Evolutionary conservation across 2,797 vertebrate species (phyloP).

Genomic region (Linurgus olivaceus): DNA sequence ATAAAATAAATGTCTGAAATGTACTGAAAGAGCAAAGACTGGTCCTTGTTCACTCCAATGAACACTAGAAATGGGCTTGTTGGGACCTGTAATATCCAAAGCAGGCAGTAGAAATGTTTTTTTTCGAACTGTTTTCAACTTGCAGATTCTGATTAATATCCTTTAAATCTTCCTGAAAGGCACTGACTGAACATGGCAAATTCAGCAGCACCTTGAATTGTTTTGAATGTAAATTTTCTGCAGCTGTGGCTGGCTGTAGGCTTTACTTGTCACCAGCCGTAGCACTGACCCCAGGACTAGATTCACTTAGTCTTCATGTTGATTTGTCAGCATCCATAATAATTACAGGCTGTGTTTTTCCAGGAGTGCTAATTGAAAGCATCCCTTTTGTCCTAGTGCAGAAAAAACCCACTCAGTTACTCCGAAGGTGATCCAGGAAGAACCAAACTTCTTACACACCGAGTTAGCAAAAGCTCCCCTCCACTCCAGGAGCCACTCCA

Average conservation of each 20-base stretch:
- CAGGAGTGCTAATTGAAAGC: neutral
- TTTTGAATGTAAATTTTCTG: neutral
- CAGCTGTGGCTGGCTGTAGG: neutral
- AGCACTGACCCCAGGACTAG: neutral
- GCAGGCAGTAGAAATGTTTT: neutral
- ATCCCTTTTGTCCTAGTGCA: neutral
- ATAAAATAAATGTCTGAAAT: neutral
- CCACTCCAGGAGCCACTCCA: neutral
- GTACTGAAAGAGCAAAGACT: neutral
- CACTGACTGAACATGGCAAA: neutral
- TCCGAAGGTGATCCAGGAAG: neutral
- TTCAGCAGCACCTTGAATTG: neutral
- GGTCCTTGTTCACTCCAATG: neutral
- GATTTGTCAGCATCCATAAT: neutral
- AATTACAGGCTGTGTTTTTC: slow-evolving; percentile 7
- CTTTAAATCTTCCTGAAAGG: neutral
- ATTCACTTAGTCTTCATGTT: neutral
- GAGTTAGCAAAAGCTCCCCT: neutral
- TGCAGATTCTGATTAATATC: neutral
- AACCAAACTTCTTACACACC: neutral
- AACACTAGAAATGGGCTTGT: neutral
- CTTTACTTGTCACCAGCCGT: neutral
- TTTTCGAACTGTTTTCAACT: neutral
- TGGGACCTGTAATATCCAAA: neutral
- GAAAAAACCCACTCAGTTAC: neutral